phyloP scores from a whole-genome alignment of 2,113 vertebrate species.

The Lichenostomus cassidix region DNA sequence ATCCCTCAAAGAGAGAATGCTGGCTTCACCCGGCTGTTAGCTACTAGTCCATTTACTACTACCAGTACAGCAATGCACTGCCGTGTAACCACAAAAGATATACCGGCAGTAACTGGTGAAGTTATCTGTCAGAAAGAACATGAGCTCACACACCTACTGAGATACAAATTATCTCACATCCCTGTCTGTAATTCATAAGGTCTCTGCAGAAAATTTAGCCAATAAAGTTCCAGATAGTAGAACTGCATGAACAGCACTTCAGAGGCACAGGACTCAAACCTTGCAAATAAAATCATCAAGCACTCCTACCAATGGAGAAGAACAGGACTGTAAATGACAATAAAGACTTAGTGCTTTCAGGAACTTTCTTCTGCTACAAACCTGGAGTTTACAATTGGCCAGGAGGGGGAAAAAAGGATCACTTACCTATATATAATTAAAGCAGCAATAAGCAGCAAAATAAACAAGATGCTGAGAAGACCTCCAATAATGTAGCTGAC shows the following conservation, averaged over 20 bases:
- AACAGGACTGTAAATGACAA: neutral
- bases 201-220: neutral
- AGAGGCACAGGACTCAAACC: neutral
- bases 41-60: neutral
- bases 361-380: neutral
- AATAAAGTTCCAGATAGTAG: neutral
- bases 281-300: neutral
- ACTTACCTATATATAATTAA: conserved; percentile 92
- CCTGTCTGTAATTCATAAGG: neutral
- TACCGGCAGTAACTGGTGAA: neutral
- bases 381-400: neutral
- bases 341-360: neutral
- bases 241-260: neutral
- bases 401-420: neutral
- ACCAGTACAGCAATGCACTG: neutral
- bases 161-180: neutral
- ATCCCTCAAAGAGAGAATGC: neutral
- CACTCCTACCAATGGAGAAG: neutral
- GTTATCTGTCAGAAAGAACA: neutral
- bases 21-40: neutral
- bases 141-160: neutral
- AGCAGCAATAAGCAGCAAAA: conserved; percentile 88
- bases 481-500: conserved; percentile 92
- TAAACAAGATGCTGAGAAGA: conserved; percentile 87
- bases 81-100: neutral